A percentile compares a stretch with the other conserved stretches of the same genome.
phyloP scores from a whole-genome alignment of 2,888 invertebrate genomes.

The Chorisops tibialis region DNA sequence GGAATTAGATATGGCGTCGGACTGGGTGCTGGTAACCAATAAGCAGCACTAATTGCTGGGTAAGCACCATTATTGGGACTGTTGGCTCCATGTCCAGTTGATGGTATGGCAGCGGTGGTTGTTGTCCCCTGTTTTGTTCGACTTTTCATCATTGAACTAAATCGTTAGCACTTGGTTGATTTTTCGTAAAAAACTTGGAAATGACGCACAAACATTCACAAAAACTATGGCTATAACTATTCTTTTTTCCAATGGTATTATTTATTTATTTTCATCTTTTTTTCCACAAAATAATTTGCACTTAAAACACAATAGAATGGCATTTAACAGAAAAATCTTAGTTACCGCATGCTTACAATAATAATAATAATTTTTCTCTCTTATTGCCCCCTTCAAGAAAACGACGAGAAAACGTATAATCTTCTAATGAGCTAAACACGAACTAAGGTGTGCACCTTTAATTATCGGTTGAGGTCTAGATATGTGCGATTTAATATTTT shows the following conservation, averaged over 20 bases:
- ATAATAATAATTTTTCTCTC: no score
- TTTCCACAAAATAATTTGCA: background rate
- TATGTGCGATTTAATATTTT: constrained; percentile 16
- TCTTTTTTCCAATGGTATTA: background rate
- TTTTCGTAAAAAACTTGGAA: background rate
- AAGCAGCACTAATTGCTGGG: constrained; percentile 78
- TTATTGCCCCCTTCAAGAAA: no score
- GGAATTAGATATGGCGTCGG: constrained; percentile 79
- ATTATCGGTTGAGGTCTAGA: constrained; percentile 28
- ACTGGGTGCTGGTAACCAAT: constrained; percentile 78
- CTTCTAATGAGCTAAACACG: constrained; percentile 28
- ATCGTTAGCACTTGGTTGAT: constrained; percentile 9
- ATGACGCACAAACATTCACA: background rate
- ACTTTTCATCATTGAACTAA: constrained; percentile 38
- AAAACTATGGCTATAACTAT: background rate
- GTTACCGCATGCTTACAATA: no score
- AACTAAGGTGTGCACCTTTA: constrained; percentile 31
- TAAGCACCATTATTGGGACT: constrained; percentile 53
- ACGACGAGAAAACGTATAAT: background rate
- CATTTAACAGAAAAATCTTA: no score
- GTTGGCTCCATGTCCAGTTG: background rate
- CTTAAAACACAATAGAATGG: no score
- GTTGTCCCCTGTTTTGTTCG: constrained; percentile 36
- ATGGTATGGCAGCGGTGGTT: constrained; percentile 6
- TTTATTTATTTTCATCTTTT: background rate